Evolutionary conservation across 2,113 vertebrate species (phyloP).

Genomic region (Rhinopomastus cyanomelas): DNA sequence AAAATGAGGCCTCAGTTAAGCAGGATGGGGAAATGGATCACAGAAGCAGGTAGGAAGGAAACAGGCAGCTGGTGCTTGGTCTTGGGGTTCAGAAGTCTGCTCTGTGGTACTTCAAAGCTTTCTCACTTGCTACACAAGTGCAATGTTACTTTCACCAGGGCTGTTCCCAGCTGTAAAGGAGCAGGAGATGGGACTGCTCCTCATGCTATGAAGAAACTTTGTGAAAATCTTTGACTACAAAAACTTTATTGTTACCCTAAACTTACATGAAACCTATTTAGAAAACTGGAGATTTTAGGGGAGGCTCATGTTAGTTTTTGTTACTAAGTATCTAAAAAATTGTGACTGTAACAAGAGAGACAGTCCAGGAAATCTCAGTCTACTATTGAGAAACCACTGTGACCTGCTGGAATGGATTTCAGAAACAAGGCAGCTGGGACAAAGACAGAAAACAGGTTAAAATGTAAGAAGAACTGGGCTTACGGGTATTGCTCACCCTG

Average conservation of each 20-base stretch:
- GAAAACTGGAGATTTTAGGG: neutral
- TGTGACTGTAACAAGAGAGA: neutral
- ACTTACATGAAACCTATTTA: neutral
- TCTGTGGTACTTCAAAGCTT: neutral
- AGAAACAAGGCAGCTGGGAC: neutral
- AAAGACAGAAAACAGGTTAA: neutral
- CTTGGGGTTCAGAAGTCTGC: neutral
- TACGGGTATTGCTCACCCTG: neutral
- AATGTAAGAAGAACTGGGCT: neutral
- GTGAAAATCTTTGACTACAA: neutral
- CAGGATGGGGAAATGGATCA: neutral
- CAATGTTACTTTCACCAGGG: neutral
- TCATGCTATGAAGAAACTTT: neutral
- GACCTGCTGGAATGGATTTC: neutral
- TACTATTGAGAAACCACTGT: rapidly evolving
- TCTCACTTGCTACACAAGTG: neutral
- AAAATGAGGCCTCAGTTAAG: neutral
- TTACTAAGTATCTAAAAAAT: neutral
- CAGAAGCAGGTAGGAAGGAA: neutral
- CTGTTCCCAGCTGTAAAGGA: neutral
- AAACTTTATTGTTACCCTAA: neutral
- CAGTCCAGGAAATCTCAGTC: neutral
- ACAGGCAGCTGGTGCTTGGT: neutral
- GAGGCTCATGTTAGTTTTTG: neutral
- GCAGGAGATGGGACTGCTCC: neutral